A percentile compares a stretch with the other conserved stretches of the same genome.
Conservation (phyloP, 2,113 vertebrate genomes). For the Aptenodytes forsteri region DNA sequence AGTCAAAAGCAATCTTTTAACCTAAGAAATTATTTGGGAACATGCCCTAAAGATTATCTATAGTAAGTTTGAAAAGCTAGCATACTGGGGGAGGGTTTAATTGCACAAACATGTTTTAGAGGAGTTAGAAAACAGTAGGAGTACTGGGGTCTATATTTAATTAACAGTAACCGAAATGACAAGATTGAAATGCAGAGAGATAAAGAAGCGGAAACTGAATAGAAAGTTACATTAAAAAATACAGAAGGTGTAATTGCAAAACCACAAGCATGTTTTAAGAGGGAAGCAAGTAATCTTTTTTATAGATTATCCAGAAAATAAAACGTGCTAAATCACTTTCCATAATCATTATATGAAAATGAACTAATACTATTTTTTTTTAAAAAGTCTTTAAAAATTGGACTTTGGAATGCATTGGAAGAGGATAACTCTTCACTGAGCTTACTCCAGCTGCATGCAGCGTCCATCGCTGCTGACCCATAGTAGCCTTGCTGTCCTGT, state of each 20-base stretch:
- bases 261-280: neutral
- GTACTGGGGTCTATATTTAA: neutral
- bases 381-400: neutral
- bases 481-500: neutral
- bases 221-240: neutral
- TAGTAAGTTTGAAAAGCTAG: neutral
- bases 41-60: neutral
- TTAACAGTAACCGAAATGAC: neutral
- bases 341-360: neutral
- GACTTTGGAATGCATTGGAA: neutral
- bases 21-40: neutral
- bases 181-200: neutral
- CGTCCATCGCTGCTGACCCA: neutral
- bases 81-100: neutral
- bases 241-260: neutral
- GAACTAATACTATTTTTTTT: neutral
- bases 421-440: neutral
- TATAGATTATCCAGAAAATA: neutral
- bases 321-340: neutral
- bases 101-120: neutral
- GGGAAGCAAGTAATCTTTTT: neutral
- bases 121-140: neutral
- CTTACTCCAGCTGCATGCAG: neutral
- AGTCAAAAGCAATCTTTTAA: neutral
- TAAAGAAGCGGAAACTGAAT: neutral